Base-by-base conservation (phyloP, 2,888 invertebrate genomes). In the Drosophila flavopinicola region DNA sequence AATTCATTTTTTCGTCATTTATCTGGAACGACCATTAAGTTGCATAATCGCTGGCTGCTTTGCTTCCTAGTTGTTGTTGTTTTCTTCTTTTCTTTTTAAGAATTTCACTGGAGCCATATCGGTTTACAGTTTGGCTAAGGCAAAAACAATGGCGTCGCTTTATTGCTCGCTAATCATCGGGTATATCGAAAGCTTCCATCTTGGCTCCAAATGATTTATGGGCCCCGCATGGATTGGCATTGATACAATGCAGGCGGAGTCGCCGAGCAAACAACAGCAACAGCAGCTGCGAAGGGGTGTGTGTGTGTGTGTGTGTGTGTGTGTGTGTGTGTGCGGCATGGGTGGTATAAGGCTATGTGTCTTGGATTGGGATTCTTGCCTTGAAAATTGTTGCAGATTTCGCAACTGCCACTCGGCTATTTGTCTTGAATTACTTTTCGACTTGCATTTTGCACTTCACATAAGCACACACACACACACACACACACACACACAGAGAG, bases 121-220 rank as follows among this genome's bases (percentile, higher is more conserved):
- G 37, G 30, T n/a, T 63, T 64, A 51, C 48, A 41, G 32, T 29
- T 37, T 39, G 27, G 32, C 13, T 15, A 30, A 11, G 11, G 17
- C 20, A 65, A 71, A 60, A 71, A 53, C 66, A 59, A 54, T 38
- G 47, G 53, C 66, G 30, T 49, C 49, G 54, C 45, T 72, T 74
- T 84, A 73, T 73, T 69, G 53, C 58, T 73, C 63, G 74, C 84
- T 77, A 78, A 78, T 78, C 78, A 67, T 79, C 60, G 66, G 48
- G 35, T 56, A 37, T 59, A 74, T 72, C 75, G 69, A 48, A 59
- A 47, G 69, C 54, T 66, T 70, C 42, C 66, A 71, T 77, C 78
- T 72, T 75, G 65, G 42, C 61, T 39, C 49, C 65, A 66, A 80
- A 85, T 80, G 79, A 85, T 80, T 80, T 85, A 80, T 85, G 78